Base-by-base conservation (phyloP, 2,888 invertebrate genomes). In the Dynastes hyllus region DNA sequence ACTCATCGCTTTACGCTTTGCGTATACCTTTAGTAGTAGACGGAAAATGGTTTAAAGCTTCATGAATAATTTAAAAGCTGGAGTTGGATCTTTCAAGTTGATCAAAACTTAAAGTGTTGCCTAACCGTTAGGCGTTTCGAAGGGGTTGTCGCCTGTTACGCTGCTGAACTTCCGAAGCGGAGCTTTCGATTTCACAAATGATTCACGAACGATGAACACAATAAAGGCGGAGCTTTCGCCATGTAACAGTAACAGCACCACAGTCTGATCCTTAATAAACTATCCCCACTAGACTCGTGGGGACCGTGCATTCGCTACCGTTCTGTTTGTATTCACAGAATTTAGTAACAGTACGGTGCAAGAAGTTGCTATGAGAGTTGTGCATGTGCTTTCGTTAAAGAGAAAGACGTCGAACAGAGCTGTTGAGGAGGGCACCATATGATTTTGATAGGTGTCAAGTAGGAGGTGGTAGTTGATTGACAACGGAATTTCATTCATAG, bases 171-270 rank as follows among this genome's bases (percentile, higher is more conserved):
- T 16, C 58, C 32, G 8, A 5, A 53, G 58, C 40, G 55, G 37
- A 77, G 77, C 77, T 77, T 77, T 77, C 65, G 67, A 77, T 67
- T 77, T 77, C 77, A 63, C 66, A 40, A 73, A 40, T 58, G 58
- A 58, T 73, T 73, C 73, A 73, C 58, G 73, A 32, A 58, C 37
- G 73, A 32, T 22, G 77, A 77, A 77, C 77, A 55, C 77, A 53
- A 77, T 55, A 76, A 66, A 66, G 77, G 77, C 77, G 77, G 77
- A 77, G 77, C 77, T 77, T 77, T 77, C 67, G 53, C 67, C 58
- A 73, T 73, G 58, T 73, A 71, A 73, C 73, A 71, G 71, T 16
- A 53, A 53, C 53, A 53, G 53, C 53, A 53, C n/a, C 71, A 55
- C 69, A 70, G 70, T 29, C 53, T 32, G 70, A 70, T 70, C 70